A percentile compares a stretch with the other conserved stretches of the same genome.
Evolutionary conservation across 1,140 invertebrate genomes (phyloP).

Genomic region (Ganaspis sp.): DNA sequence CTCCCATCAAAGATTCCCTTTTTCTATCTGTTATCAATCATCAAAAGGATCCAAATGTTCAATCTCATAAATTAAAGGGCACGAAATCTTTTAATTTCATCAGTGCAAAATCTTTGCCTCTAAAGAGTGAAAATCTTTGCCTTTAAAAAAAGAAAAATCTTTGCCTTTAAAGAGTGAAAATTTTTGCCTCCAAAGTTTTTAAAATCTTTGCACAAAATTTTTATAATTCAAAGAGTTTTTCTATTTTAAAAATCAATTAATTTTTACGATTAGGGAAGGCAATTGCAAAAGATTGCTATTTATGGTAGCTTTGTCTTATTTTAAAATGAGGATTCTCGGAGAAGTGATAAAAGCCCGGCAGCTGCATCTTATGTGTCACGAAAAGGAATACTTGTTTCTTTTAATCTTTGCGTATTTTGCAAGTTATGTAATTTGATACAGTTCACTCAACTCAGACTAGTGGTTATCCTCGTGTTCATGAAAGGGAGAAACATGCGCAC

Average conservation of each 20-base stretch:
- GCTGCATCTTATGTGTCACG: slow-evolving; percentile 12
- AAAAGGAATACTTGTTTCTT: neutral
- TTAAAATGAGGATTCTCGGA: neutral
- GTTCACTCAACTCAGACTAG: slow-evolving; percentile 9
- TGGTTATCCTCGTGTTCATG: slow-evolving; percentile 21
- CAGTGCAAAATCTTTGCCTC: too few species aligned
- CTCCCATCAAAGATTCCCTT: neutral
- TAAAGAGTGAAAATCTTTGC: too few species aligned
- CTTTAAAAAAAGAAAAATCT: too few species aligned
- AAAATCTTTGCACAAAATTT: too few species aligned
- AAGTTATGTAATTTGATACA: slow-evolving; percentile 27
- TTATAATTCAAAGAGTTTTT: too few species aligned
- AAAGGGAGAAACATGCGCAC: slow-evolving; percentile 19
- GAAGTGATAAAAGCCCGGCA: neutral
- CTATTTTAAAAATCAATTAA: too few species aligned
- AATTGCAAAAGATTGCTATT: neutral
- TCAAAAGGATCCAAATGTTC: neutral
- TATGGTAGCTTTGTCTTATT: neutral
- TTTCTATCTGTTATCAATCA: neutral
- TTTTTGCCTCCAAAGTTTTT: too few species aligned
- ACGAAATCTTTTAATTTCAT: too few species aligned
- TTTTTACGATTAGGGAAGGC: too few species aligned
- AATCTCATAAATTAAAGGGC: too few species aligned
- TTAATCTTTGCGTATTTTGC: slow-evolving; percentile 8
- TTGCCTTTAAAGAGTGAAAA: too few species aligned